phyloP scores from a whole-genome alignment of 2,888 invertebrate genomes.

The Eupsilia transversa region DNA sequence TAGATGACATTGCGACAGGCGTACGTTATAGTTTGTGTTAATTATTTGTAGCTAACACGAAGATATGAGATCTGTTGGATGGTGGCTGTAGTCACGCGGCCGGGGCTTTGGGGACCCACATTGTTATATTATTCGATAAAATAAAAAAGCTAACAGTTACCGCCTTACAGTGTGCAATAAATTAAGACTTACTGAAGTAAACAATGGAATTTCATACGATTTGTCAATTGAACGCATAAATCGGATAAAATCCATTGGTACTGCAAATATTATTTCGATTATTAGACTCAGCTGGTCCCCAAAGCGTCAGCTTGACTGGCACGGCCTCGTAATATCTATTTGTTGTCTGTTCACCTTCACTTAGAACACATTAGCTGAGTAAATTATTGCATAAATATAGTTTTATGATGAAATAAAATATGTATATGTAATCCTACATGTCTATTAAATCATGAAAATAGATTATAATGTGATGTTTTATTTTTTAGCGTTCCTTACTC shows the following conservation, averaged over 20 bases:
- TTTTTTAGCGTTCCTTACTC: constrained; percentile 55
- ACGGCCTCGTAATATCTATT: constrained; percentile 68
- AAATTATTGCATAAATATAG: constrained; percentile 89
- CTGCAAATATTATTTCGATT: constrained; percentile 12
- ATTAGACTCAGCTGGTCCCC: constrained; percentile 39
- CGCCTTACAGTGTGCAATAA: constrained; percentile 37
- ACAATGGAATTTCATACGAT: constrained; percentile 20
- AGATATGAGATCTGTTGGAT: constrained; percentile 69
- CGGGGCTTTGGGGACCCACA: constrained; percentile 39
- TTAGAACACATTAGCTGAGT: constrained; percentile 88
- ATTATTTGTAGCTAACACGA: constrained; percentile 81
- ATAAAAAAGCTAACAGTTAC: constrained; percentile 27
- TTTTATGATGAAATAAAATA: constrained; percentile 90
- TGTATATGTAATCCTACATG: constrained; percentile 91
- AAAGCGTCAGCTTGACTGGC: constrained; percentile 33
- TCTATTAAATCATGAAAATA: constrained; percentile 91
- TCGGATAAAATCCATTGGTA: constrained; percentile 3
- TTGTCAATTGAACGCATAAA: constrained; percentile 7
- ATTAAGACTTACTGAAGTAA: constrained; percentile 5
- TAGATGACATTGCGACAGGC: constrained; percentile 63
- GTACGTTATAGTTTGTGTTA: constrained; percentile 66
- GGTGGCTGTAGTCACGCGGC: constrained; percentile 39
- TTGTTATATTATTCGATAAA: constrained; percentile 1
- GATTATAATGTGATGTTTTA: constrained; percentile 81
- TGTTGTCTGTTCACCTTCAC: constrained; percentile 89